Conservation (phyloP, 1,140 invertebrate genomes). For the Eupeodes corollae region DNA sequence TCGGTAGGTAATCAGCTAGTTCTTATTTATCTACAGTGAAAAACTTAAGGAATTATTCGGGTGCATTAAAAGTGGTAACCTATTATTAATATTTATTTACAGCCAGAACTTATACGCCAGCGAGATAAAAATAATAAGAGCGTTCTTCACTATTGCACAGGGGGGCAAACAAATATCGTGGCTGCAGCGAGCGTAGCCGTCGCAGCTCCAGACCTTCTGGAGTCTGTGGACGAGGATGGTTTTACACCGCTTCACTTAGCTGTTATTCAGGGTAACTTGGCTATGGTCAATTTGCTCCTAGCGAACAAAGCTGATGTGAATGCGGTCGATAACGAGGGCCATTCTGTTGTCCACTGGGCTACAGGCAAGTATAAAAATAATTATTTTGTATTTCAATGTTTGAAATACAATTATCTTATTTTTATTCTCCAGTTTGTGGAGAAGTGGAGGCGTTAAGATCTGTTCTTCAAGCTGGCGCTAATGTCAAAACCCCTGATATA, state of each 20-base stretch:
- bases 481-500: constrained; percentile 75
- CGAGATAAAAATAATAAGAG: constrained; percentile 74
- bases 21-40: too few relatives aligned
- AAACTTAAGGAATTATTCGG: neutral
- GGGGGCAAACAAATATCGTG: constrained; percentile 49
- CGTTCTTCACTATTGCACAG: constrained; percentile 82
- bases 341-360: constrained; percentile 97
- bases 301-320: constrained; percentile 77
- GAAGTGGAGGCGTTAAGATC: constrained; percentile 78
- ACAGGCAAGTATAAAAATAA: constrained; percentile 63
- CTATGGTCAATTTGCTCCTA: constrained; percentile 67
- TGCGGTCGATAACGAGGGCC: constrained; percentile 81
- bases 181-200: constrained; percentile 48
- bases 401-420: neutral
- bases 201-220: constrained; percentile 65
- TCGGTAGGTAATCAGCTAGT: too few relatives aligned
- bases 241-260: constrained; percentile 87
- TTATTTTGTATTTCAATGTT: too few relatives aligned
- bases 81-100: neutral
- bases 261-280: constrained; percentile 79
- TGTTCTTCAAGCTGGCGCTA: constrained; percentile 70
- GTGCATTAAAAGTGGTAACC: neutral
- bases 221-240: constrained; percentile 80
- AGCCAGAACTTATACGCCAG: constrained; percentile 51
- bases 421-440: constrained; percentile 59